Evolutionary conservation across 1,140 invertebrate species (phyloP).

Genomic region (Drosophila neocordata): DNA sequence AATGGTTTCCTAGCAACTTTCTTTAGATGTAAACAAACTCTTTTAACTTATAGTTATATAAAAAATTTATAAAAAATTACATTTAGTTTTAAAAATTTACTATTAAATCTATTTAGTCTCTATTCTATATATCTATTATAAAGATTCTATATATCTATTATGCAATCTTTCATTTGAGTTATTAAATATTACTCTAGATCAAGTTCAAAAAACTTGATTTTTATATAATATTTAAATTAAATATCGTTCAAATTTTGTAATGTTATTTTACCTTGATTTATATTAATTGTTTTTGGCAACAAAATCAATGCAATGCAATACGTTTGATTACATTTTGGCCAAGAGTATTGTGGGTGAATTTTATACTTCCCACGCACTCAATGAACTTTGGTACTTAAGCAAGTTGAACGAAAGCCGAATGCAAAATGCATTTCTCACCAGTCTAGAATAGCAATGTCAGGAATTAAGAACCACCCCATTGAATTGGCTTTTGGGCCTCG

Average conservation of each 20-base stretch:
- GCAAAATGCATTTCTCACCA: conserved; percentile 58
- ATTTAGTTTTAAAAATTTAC: too few relatives aligned
- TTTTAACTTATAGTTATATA: too few relatives aligned
- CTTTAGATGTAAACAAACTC: too few relatives aligned
- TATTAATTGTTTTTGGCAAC: conserved; percentile 39
- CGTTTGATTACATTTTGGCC: conserved; percentile 48
- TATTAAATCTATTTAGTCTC: too few relatives aligned
- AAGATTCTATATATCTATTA: too few relatives aligned
- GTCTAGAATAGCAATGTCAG: conserved; percentile 58
- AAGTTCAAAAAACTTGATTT: too few relatives aligned
- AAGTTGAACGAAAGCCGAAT: conserved; percentile 14
- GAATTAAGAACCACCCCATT: conserved; percentile 25
- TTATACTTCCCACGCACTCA: conserved; percentile 74
- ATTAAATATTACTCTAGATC: too few relatives aligned
- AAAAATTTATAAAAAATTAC: too few relatives aligned
- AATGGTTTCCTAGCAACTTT: too few relatives aligned
- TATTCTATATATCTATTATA: too few relatives aligned
- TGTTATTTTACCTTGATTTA: conserved; percentile 9
- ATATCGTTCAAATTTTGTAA: neutral
- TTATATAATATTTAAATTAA: too few relatives aligned
- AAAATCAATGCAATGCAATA: conserved; percentile 1
- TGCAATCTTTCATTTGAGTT: too few relatives aligned
- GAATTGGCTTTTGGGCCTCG: conserved; percentile 29
- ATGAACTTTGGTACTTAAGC: conserved; percentile 67
- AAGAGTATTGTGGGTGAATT: conserved; percentile 18